Percentiles rank a stretch among this genome's conserved stretches.
phyloP scores from a whole-genome alignment of 2,888 invertebrate genomes.

The Peribatodes rhomboidaria region DNA sequence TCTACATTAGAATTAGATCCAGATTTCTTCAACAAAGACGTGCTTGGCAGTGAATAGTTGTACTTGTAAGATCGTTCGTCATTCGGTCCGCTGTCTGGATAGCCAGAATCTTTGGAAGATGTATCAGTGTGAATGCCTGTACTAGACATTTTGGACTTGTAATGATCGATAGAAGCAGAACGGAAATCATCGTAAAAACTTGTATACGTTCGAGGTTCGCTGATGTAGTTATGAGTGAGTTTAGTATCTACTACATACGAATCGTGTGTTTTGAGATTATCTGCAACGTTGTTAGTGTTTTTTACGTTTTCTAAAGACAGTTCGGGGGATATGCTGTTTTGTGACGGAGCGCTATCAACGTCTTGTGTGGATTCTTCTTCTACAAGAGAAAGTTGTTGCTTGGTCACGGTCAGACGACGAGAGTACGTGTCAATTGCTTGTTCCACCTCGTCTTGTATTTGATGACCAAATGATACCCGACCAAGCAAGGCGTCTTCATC shows the following conservation, averaged over 20 bases:
- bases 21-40: constrained; percentile 62
- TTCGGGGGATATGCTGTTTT: constrained; percentile 73
- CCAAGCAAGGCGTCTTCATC: constrained; percentile 56
- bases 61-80: constrained; percentile 68
- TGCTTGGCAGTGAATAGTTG: constrained; percentile 71
- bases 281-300: constrained; percentile 48
- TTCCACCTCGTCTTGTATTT: constrained; percentile 63
- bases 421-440: constrained; percentile 71
- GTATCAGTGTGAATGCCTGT: constrained; percentile 71
- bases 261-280: constrained; percentile 50
- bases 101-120: constrained; percentile 82
- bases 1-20: constrained; percentile 59
- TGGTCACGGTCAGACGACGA: constrained; percentile 66
- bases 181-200: constrained; percentile 77
- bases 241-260: constrained; percentile 53
- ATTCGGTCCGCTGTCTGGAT: constrained; percentile 72
- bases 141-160: constrained; percentile 68
- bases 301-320: constrained; percentile 60
- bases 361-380: constrained; percentile 84
- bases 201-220: constrained; percentile 70
- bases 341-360: constrained; percentile 76
- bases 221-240: constrained; percentile 55
- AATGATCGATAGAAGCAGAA: constrained; percentile 56
- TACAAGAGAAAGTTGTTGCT: constrained; percentile 80
- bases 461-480: constrained; percentile 65